Evolutionary conservation across 2,797 vertebrate genomes (phyloP), one percentile per base, ranked within the genome.

Genomic region (Cygnus olor): DNA sequence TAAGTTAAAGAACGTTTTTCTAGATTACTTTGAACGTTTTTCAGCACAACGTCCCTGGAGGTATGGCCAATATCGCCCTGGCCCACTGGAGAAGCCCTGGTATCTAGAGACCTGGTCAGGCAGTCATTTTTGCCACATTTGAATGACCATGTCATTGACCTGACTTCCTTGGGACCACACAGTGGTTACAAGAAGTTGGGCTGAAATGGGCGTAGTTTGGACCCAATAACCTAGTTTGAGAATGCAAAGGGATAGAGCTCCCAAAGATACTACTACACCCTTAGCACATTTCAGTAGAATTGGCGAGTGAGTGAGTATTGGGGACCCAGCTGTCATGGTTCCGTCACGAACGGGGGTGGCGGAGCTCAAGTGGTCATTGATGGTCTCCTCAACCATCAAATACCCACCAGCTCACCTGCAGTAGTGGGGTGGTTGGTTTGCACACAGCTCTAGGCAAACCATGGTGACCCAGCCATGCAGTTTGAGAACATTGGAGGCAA

Each of bases 1-100:
- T 5, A 38, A 60, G 3, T 10, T 64, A 63, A 22, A 1, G 2
- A 1, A 11, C 0, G 0, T 22, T n/a, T 79, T 87, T 61, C 30
- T 40, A 0, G 1, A 42, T 64, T 53, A 8, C 45, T 72, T 42
- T 34, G 57, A 74, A 17, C 9, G 8, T 28, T 40, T 65, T 69
- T 36, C 36, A 77, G 47, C 44, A 34, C 21, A 69, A 44, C 58
- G 89, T 57, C 6, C 1, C 30, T 57, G 77, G 58, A 58, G 38
- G 19, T 34, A 15, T 22, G 34, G 27, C 36, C 3, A 1, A 1
- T 58, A 13, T 42, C 34, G 54, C 28, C 34, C 18, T 74, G 53
- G 14, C 22, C 5, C 30, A 5, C 28, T 64, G 65, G 24, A 86
- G 65, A 68, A 74, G 14, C 28, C 9, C 70, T 84, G 84, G 9